Evolutionary conservation across 2,113 vertebrate genomes (phyloP).

Genomic region (Strix uralensis): DNA sequence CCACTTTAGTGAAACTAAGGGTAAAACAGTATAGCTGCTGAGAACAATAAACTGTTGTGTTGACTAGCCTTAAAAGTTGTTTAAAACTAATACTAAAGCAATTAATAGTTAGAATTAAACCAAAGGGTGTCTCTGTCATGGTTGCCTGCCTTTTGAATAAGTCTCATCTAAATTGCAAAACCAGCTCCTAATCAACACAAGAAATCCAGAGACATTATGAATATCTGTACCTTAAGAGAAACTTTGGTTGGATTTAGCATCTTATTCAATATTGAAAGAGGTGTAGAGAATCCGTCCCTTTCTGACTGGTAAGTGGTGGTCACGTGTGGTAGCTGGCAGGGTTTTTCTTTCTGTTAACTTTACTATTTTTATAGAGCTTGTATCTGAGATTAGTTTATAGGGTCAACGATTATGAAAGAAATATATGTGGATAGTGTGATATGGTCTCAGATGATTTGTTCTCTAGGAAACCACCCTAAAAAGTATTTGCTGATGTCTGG

Average conservation of each 20-base stretch:
- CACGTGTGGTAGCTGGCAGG: not conserved
- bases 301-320: not conserved
- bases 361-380: not conserved
- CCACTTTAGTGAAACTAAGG: not conserved
- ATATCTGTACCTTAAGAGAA: not conserved
- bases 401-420: not conserved
- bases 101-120: not conserved
- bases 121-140: accelerated
- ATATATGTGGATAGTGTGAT: not conserved
- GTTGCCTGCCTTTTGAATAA: not conserved
- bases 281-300: not conserved
- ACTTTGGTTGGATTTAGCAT: not conserved
- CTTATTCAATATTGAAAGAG: not conserved
- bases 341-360: not conserved
- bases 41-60: not conserved
- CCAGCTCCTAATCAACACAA: not conserved
- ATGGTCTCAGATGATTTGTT: not conserved
- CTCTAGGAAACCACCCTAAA: not conserved
- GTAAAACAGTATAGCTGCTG: not conserved
- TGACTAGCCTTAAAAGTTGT: not conserved
- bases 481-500: not conserved
- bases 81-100: not conserved
- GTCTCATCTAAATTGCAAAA: not conserved
- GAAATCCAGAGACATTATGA: not conserved
- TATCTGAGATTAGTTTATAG: not conserved